These are phyloP conservation scores for Ctenopoma multispine DNA, from an alignment of 2,797 vertebrate genomes.

Conservation along the genomic window DNA sequence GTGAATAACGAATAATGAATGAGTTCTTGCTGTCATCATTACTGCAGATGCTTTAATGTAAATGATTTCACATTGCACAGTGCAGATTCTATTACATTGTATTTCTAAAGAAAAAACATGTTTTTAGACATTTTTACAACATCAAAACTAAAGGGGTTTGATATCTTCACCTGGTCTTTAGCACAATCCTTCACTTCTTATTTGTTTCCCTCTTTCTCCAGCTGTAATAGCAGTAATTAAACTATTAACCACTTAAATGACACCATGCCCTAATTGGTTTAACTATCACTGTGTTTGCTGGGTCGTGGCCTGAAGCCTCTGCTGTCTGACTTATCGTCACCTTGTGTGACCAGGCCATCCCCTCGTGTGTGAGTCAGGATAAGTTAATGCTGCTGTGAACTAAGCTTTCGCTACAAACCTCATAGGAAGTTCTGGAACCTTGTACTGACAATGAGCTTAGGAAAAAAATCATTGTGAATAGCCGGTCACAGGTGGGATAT, in stretches of 20 bases:
- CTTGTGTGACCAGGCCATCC: constrained; percentile 47
- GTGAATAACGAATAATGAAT: not conserved
- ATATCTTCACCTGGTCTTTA: constrained; percentile 50
- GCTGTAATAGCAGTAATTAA: constrained; percentile 82
- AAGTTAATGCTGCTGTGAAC: constrained; percentile 60
- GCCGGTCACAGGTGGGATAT: not conserved
- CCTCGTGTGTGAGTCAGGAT: constrained; percentile 49
- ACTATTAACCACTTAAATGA: constrained; percentile 80
- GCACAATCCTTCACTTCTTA: constrained; percentile 52
- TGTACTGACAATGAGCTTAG: constrained; percentile 14
- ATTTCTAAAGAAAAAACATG: too few species aligned
- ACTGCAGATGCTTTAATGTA: constrained; percentile 4
- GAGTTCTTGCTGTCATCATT: not conserved
- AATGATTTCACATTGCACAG: not conserved
- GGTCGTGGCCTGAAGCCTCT: constrained; percentile 48
- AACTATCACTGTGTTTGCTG: constrained; percentile 63
- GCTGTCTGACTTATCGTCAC: constrained; percentile 44
- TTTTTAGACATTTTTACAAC: too few species aligned
- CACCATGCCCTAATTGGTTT: constrained; percentile 69
- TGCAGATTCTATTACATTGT: too few species aligned
- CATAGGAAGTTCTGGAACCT: constrained; percentile 37
- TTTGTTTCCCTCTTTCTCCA: constrained; percentile 52
- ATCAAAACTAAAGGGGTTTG: too few species aligned
- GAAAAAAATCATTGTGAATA: constrained; percentile 5
- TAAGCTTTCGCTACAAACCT: constrained; percentile 45